These are phyloP conservation scores for Pyrrhopygopsis socrates DNA, from an alignment of 2,888 invertebrate genomes.

Conservation along the genomic window DNA sequence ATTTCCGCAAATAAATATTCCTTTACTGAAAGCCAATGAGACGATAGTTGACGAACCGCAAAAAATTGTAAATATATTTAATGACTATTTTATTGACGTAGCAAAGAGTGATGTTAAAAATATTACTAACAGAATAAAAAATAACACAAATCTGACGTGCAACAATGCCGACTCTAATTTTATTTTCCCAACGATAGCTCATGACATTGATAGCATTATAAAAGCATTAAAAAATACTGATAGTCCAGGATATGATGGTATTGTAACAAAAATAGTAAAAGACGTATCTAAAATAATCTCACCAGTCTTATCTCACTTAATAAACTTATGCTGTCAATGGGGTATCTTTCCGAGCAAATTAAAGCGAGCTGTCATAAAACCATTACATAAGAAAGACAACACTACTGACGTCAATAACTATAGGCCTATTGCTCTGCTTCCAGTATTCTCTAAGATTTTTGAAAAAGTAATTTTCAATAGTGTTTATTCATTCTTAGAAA, in stretches of 20 bases:
- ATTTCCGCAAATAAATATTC: too few relatives aligned
- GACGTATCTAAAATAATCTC: background rate
- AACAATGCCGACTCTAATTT: background rate
- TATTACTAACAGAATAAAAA: conserved; percentile 31
- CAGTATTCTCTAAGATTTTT: too few relatives aligned
- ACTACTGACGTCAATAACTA: too few relatives aligned
- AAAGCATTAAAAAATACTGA: conserved; percentile 41
- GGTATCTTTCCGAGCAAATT: background rate
- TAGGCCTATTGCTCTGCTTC: too few relatives aligned
- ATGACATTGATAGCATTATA: conserved; percentile 16
- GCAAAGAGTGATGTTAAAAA: background rate
- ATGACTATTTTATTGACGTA: background rate
- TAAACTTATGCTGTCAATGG: background rate
- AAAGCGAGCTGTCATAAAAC: background rate
- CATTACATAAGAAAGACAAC: background rate
- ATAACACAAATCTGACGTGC: background rate
- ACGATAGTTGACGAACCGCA: too few relatives aligned
- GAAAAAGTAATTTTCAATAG: too few relatives aligned
- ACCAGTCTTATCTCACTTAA: background rate
- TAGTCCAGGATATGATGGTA: conserved; percentile 44
- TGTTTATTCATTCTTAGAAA: too few relatives aligned
- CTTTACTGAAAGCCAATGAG: too few relatives aligned
- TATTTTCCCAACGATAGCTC: background rate
- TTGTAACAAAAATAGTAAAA: conserved; percentile 49
- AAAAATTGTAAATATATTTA: too few relatives aligned